Percentiles rank a stretch among this genome's conserved stretches.
phyloP scores from a whole-genome alignment of 2,888 invertebrate species.

The Calliphora vomitoria region DNA sequence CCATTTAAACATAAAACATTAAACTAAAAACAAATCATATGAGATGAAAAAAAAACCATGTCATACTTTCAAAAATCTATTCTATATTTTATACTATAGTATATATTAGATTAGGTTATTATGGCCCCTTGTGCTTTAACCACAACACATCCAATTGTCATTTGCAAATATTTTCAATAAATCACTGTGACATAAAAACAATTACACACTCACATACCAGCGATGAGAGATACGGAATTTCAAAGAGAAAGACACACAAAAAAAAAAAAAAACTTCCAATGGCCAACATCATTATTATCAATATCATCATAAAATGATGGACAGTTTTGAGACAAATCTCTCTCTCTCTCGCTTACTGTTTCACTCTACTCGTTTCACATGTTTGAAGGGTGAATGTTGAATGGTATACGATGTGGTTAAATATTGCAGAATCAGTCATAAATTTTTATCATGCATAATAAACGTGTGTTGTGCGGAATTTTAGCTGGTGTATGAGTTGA shows the following conservation, averaged over 20 bases:
- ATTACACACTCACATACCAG: constrained; percentile 26
- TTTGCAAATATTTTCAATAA: constrained; percentile 75
- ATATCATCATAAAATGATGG: constrained; percentile 65
- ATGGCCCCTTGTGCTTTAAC: constrained; percentile 60
- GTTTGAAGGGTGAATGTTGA: constrained; percentile 36
- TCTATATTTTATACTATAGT: not conserved
- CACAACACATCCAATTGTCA: constrained; percentile 67
- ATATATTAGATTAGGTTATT: constrained; percentile 48
- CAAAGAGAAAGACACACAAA: not conserved
- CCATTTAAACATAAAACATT: constrained; percentile 26
- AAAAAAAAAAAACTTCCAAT: constrained; percentile 35
- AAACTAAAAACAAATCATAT: constrained; percentile 21
- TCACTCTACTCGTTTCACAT: constrained; percentile 22
- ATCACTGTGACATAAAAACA: constrained; percentile 70
- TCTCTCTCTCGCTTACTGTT: not conserved
- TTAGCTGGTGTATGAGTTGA: not conserved
- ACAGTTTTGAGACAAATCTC: constrained; percentile 61
- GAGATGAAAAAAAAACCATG: constrained; percentile 27
- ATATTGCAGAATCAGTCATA: constrained; percentile 62
- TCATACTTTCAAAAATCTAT: constrained; percentile 43
- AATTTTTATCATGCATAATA: constrained; percentile 63
- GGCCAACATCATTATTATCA: constrained; percentile 65
- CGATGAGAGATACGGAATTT: constrained; percentile 19
- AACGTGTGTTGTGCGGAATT: constrained; percentile 11
- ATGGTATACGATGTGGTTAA: constrained; percentile 60